phyloP scores from a whole-genome alignment of 2,797 vertebrate genomes.

The Sciaenops ocellatus region DNA sequence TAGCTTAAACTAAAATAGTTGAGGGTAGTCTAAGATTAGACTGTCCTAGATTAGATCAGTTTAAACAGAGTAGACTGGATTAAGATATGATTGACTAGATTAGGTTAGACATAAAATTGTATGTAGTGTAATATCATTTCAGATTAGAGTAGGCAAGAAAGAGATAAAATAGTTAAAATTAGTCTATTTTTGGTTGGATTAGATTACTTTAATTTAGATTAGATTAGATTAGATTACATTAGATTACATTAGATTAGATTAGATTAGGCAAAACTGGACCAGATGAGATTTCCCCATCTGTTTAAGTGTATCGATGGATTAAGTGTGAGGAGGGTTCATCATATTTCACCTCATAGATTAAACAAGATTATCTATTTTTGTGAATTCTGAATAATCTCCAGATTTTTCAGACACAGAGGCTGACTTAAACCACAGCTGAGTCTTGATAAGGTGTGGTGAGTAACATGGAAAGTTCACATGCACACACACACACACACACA shows the following conservation, averaged over 20 bases:
- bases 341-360: neutral
- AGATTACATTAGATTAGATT: too few relatives aligned
- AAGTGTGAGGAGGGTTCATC: too few relatives aligned
- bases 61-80: neutral
- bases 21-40: neutral
- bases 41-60: neutral
- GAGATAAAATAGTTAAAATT: neutral
- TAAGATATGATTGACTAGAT: neutral
- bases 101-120: neutral
- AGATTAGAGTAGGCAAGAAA: neutral
- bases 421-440: fast-evolving
- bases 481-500: too few relatives aligned
- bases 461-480: slow-evolving; percentile 8
- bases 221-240: neutral
- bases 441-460: slow-evolving; percentile 15
- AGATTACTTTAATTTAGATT: neutral
- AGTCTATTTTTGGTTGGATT: neutral
- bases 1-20: neutral
- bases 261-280: neutral
- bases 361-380: neutral
- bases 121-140: neutral
- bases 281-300: neutral
- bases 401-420: neutral
- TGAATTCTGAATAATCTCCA: neutral
- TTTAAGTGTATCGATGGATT: too few relatives aligned